Evolutionary conservation across 2,888 invertebrate species (phyloP).

Genomic region (Bruchidius siliquastri): DNA sequence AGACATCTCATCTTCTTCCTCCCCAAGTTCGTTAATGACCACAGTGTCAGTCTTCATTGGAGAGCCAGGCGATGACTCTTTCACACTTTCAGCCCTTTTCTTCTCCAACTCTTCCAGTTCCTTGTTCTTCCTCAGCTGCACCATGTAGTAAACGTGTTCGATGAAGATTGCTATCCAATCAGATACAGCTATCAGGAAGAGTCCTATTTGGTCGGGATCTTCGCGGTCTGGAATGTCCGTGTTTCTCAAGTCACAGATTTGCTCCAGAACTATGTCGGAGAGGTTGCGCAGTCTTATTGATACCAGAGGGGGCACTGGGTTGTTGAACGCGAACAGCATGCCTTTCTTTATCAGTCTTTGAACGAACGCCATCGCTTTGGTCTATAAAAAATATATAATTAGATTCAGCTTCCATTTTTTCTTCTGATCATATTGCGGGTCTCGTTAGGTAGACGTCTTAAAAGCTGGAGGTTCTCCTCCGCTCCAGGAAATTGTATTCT

Average conservation of each 20-base stretch:
- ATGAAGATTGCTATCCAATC: conserved; percentile 44
- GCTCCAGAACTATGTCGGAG: conserved; percentile 55
- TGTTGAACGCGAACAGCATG: conserved; percentile 36
- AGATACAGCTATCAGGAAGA: conserved; percentile 37
- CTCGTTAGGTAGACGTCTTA: too few species aligned
- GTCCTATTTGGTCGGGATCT: conserved; percentile 25
- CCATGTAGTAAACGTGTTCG: conserved; percentile 40
- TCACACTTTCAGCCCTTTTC: conserved; percentile 6
- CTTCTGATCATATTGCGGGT: too few species aligned
- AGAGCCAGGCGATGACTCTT: neutral
- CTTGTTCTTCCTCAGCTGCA: conserved; percentile 38
- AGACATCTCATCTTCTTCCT: neutral
- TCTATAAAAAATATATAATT: neutral
- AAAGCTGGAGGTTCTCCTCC: too few species aligned
- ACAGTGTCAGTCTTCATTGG: neutral
- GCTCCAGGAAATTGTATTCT: too few species aligned
- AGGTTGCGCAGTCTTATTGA: conserved; percentile 55
- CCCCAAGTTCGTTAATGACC: neutral
- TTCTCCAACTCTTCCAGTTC: conserved; percentile 33
- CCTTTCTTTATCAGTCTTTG: conserved; percentile 20
- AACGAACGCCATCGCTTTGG: conserved; percentile 21
- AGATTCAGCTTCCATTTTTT: too few species aligned
- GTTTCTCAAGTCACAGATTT: conserved; percentile 69
- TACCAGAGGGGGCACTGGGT: conserved; percentile 51
- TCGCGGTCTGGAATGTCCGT: conserved; percentile 71